Evolutionary conservation across 1,140 invertebrate genomes (phyloP), one percentile per base, ranked within the genome.

Genomic region (Ooceraea biroi): DNA sequence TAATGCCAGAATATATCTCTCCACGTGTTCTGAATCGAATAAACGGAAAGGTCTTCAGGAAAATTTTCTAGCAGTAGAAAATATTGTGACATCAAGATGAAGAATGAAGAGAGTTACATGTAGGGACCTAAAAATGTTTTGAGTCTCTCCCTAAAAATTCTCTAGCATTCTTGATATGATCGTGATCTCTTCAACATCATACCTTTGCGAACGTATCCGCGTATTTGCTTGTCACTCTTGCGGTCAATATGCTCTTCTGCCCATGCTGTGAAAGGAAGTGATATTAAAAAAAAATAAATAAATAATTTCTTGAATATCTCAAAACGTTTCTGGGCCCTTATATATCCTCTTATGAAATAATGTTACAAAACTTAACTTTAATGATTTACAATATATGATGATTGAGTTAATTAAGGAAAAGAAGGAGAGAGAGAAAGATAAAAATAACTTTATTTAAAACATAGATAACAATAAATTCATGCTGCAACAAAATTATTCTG

Each of bases 251-350:
- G 50, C 10, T 17, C 50, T 52, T 14, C 4, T 69, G 11, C 27
- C 50, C 17, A 46, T 25, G 46, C 27, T 55, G 68, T 19, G 17
- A 36, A 71, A 71, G 48, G 2, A 71, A 71, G 52, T n/a, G 36
- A 71, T 36, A 7, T 36, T 36, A 66, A 36, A 55, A 71, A 52
- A 71, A 27, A 27, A 30, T 27, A 60, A 60, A 60, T 0, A 48
- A 52, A 19, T 0, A 19, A 52, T 30, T 52, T 19, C 48, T 46
- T 12, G 7, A 30, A 12, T 48, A 14, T 52, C 30, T 52, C 0
- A 17, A 17, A 17, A 52, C n/a, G 12, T 69, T 30, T 0, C 48
- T 50, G 27, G 4, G 19, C 12, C 17, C 8, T 19, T 19, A 4
- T 17, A 4, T n/a, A 60, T 17, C 0, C 10, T 68, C 65, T 68